A percentile compares a stretch with the other conserved stretches of the same genome.
Evolutionary conservation across 92 coral and sea anemone genomes (phyloP).

Genomic region (Porites rus): DNA sequence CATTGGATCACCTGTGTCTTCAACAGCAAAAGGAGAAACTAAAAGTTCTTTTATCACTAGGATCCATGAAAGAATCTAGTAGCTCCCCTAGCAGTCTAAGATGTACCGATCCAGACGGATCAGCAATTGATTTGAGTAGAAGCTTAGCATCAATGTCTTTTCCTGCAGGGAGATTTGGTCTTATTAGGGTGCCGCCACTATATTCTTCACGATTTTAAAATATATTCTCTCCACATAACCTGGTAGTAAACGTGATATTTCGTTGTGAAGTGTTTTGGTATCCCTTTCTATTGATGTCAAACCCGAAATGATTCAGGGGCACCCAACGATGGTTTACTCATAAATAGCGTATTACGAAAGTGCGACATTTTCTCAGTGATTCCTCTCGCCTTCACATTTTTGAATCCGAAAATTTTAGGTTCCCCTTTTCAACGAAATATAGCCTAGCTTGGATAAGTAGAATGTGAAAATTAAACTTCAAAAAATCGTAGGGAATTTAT

Average conservation of each 20-base stretch:
- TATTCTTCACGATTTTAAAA: constrained; percentile 64
- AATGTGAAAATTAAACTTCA: too few relatives aligned
- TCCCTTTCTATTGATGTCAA: constrained; percentile 50
- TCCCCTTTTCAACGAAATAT: too few relatives aligned
- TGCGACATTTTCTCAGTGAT: too few relatives aligned
- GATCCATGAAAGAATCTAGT: too few relatives aligned
- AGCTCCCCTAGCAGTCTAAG: not conserved
- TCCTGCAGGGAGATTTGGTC: constrained; percentile 52
- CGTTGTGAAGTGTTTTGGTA: constrained; percentile 40
- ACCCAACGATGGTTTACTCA: too few relatives aligned
- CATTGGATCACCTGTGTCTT: too few relatives aligned
- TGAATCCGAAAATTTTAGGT: too few relatives aligned
- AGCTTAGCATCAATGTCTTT: constrained; percentile 67
- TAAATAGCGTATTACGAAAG: too few relatives aligned
- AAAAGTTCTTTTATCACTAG: constrained; percentile 5
- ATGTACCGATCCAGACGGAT: constrained; percentile 51
- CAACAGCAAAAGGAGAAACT: not conserved
- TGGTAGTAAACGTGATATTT: constrained; percentile 28
- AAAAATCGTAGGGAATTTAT: too few relatives aligned
- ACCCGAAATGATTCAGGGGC: constrained; percentile 3
- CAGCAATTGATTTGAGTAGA: constrained; percentile 63
- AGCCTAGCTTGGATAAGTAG: too few relatives aligned
- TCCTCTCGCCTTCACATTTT: too few relatives aligned
- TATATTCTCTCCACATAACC: constrained; percentile 51
- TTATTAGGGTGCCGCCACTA: constrained; percentile 45